Base-by-base conservation (phyloP, 2,113 vertebrate species). In the Cricetomys ansorgei region DNA sequence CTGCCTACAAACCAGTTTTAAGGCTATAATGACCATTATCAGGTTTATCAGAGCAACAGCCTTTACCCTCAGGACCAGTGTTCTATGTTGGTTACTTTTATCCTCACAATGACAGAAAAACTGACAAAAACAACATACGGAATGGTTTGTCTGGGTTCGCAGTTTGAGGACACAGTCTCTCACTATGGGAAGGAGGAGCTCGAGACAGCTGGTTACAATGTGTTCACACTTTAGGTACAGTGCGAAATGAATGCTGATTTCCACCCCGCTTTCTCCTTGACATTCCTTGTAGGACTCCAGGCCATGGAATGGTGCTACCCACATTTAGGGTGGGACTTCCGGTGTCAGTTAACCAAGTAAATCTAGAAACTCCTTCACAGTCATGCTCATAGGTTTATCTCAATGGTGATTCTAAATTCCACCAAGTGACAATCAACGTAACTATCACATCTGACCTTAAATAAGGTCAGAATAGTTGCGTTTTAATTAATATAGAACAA, bases 391-490 rank as follows among this genome's bases (percentile, higher is more conserved):
- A 87, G 37, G 67, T n/a, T 86, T 16, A 25, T 70, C 48, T 70
- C 48, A 37, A 67, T 50, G 10, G 31, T 7, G 5, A 86, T 37
- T 37, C 62, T 65, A 48, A 67, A 12, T 37, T 23, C 3, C 65
- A n/a, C 70, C 64, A 70, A 87, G 34, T 87, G 65, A 27, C 19
- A 27, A 69, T n/a, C 64, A 67, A 37, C 12, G 17, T 53, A 69
- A 86, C 29, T 37, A 70, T n/a, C 21, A n/a, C 3, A 8, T 0
- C 48, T 87, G 7, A 92, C 31, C 55, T 67, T 80, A 90, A 89
- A 92, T 73, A 81, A 92, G 90, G 11, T 6, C 19, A 94, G 85
- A 91, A 73, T 93, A 92, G 88, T 70, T 83, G 77, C 70, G 21
- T 79, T 96, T 25, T 83, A 72, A 45, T 77, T 48, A 73, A 79